phyloP scores from a whole-genome alignment of 2,113 vertebrate genomes.

The Neofelis nebulosa region DNA sequence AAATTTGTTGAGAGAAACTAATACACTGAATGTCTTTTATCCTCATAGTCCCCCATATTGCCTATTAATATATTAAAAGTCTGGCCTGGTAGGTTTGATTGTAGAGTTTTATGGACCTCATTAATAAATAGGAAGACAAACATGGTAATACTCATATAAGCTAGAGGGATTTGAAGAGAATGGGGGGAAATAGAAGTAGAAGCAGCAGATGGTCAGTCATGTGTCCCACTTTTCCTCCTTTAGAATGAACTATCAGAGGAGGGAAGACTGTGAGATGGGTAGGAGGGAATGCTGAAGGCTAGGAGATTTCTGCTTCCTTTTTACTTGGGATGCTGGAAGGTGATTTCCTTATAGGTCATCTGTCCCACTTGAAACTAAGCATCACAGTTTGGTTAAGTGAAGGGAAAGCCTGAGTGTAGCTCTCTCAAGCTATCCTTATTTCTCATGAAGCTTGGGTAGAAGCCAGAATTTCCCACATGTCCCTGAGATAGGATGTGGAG shows the following conservation, averaged over 20 bases:
- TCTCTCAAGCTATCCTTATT: neutral
- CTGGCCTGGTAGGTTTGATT: neutral
- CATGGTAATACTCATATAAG: neutral
- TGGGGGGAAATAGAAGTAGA: neutral
- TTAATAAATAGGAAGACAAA: neutral
- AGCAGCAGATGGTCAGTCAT: neutral
- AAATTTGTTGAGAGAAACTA: neutral
- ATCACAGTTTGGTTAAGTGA: neutral
- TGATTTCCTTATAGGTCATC: neutral
- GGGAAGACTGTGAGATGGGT: neutral
- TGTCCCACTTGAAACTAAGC: neutral
- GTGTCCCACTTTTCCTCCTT: neutral
- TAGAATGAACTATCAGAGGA: neutral
- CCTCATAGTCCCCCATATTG: neutral
- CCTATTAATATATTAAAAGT: neutral
- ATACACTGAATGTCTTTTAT: neutral
- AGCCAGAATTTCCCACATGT: neutral
- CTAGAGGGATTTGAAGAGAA: neutral
- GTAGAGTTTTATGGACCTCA: neutral
- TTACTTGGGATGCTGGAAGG: neutral
- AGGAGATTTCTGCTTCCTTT: neutral
- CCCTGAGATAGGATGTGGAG: neutral
- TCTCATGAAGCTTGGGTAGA: neutral
- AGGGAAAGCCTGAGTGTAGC: neutral
- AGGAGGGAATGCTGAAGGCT: neutral